Evolutionary conservation across 2,113 vertebrate species (phyloP).

Genomic region (Apodemus sylvaticus): DNA sequence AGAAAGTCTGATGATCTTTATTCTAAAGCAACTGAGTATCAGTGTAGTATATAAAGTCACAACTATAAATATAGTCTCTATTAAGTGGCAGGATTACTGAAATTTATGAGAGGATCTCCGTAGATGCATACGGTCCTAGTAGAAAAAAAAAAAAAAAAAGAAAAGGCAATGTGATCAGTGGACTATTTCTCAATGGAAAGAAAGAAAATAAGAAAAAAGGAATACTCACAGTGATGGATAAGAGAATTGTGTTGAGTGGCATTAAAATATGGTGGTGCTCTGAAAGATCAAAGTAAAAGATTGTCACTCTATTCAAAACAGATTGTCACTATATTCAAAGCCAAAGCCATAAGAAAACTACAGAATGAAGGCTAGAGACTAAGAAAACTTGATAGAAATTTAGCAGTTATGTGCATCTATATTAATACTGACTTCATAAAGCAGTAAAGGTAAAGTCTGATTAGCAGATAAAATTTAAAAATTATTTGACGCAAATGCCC

Average conservation of each 20-base stretch:
- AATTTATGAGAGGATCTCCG: background rate
- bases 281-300: background rate
- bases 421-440: background rate
- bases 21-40: background rate
- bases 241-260: background rate
- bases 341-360: background rate
- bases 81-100: background rate
- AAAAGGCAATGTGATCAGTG: background rate
- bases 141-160: slow-evolving; percentile 32
- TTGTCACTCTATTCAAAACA: background rate
- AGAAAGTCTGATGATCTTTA: background rate
- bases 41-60: background rate
- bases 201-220: slow-evolving; percentile 2
- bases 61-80: background rate
- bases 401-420: background rate
- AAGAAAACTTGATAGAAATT: background rate
- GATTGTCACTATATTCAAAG: background rate
- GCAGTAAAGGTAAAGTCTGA: background rate
- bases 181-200: background rate
- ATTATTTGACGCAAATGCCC: background rate
- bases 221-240: background rate
- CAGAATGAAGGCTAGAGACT: background rate
- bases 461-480: background rate
- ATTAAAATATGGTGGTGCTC: slow-evolving; percentile 2
- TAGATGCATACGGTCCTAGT: background rate